Evolutionary conservation across 2,797 vertebrate genomes (phyloP).

Genomic region (Hephaestus fuliginosus): DNA sequence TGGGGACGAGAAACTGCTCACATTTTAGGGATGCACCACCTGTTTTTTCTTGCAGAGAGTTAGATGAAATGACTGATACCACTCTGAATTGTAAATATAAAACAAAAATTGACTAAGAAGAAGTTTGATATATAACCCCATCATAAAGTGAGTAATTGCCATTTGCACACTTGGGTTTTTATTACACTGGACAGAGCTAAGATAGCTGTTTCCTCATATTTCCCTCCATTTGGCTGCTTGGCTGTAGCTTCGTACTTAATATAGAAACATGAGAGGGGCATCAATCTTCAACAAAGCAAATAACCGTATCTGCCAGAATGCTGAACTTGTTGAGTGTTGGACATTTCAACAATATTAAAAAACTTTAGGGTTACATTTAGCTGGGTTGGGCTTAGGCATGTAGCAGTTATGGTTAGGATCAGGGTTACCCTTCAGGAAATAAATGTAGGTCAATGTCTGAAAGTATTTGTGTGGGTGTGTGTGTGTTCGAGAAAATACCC

Average conservation of each 20-base stretch:
- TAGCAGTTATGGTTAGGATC: background rate
- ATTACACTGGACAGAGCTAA: no score
- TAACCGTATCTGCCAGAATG: background rate
- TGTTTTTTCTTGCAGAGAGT: background rate
- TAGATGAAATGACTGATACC: background rate
- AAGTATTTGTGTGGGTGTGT: slow-evolving; percentile 15
- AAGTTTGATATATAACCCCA: background rate
- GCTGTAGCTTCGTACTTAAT: background rate
- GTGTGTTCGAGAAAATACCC: slow-evolving; percentile 85
- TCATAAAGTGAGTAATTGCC: no score
- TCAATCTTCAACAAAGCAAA: background rate
- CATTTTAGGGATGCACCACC: background rate
- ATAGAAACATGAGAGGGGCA: background rate
- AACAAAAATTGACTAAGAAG: background rate
- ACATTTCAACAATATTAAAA: no score
- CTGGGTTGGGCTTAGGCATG: background rate
- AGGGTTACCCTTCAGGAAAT: background rate
- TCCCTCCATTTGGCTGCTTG: background rate
- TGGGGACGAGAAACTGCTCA: slow-evolving; percentile 5
- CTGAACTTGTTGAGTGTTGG: background rate
- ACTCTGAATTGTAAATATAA: background rate
- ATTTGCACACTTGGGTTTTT: background rate
- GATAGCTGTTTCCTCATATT: background rate
- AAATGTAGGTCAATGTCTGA: background rate
- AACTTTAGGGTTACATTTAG: background rate